Evolutionary conservation across 2,888 invertebrate genomes (phyloP).

Genomic region (Frankliniella fusca): DNA sequence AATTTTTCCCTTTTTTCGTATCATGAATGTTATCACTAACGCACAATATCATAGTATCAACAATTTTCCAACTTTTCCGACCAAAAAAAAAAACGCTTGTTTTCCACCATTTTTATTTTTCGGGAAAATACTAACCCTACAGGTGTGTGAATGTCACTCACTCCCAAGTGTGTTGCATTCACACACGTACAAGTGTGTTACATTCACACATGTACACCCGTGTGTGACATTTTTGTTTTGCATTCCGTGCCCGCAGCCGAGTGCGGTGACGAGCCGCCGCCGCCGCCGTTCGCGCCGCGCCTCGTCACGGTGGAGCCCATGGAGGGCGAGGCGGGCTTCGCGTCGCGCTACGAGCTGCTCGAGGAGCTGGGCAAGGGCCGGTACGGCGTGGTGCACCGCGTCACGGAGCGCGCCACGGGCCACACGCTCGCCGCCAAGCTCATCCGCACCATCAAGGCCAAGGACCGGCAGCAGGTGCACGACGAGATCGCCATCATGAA

Average conservation of each 20-base stretch:
- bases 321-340: constrained; percentile 58
- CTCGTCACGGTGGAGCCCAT: constrained; percentile 50
- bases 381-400: constrained; percentile 66
- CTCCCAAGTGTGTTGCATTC: too few species aligned
- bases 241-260: neutral
- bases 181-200: too few species aligned
- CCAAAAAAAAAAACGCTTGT: too few species aligned
- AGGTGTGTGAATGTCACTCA: too few species aligned
- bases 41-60: too few species aligned
- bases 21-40: too few species aligned
- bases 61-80: too few species aligned
- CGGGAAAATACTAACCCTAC: too few species aligned
- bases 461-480: constrained; percentile 69
- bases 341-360: constrained; percentile 58
- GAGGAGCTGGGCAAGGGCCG: constrained; percentile 74
- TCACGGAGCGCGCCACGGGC: constrained; percentile 60
- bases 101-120: too few species aligned
- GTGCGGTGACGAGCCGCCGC: constrained; percentile 32
- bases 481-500: constrained; percentile 87
- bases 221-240: too few species aligned
- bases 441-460: constrained; percentile 66
- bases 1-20: too few species aligned
- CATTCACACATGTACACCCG: too few species aligned
- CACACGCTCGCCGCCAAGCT: constrained; percentile 77
- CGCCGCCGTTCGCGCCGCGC: constrained; percentile 43